Base-by-base conservation (phyloP, 1,140 invertebrate genomes). In the Tribolium castaneum region DNA sequence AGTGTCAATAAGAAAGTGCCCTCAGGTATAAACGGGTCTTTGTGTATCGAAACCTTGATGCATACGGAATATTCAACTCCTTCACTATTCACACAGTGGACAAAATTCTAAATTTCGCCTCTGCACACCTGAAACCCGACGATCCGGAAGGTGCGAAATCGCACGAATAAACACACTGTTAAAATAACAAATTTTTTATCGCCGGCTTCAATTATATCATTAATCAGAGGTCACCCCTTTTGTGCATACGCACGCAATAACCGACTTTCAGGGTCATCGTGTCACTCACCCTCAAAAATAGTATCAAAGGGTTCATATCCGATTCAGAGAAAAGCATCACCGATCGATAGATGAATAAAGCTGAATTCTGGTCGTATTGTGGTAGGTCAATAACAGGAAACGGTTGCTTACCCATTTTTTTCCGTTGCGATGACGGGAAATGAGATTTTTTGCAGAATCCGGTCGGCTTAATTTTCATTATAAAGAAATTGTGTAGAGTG, bases 281-380 rank as follows among this genome's bases (percentile, higher is more conserved):
- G 19, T 62, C 56, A 34, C 59, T 66, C 59, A 14, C 25, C 59
- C 59, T 30, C 59, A 66, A 66, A 66, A 66, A 66, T 66, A 35
- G 59, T 66, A 66, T 66, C 59, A 66, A 66, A 66, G 59, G 59
- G 59, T 66, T 66, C 56, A 62, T 62, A 62, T 13, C 19, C 34
- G 30, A 66, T 10, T 66, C n/a, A 30, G 59, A 35, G 59, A 66
- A 45, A 66, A 66, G 59, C 59, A 13, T 35, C 25, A 13, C 4
- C 59, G 59, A 66, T 66, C 59, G 59, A 66, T 66, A 66, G 59
- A 66, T 66, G 59, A 66, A 66, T 66, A 66, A 66, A n/a, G 59
- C 30, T 66, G 59, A 66, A 66, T 66, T 35, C 59, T 66, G 35
- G 59, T 10, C 14, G n/a, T n/a, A 22, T 66, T 66, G 59, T 13